Evolutionary conservation across 1,140 invertebrate species (phyloP).

Genomic region (Eupristina koningsbergeri): DNA sequence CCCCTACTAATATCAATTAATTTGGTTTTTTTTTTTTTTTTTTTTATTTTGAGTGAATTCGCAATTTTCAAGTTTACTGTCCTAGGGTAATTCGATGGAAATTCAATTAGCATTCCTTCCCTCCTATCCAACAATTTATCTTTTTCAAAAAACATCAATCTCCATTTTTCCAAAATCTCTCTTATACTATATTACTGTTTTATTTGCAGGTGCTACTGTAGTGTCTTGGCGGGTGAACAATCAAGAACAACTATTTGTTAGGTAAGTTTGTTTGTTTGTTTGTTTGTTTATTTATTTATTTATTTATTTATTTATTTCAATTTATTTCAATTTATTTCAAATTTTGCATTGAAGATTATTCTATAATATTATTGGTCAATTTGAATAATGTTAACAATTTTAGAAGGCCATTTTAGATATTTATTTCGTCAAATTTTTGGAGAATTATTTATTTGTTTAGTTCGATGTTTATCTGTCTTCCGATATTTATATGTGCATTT

Average conservation of each 20-base stretch:
- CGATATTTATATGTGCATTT: no score
- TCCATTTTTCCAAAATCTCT: neutral
- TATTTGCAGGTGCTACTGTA: slow-evolving; percentile 88
- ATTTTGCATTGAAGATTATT: no score
- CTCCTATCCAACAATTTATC: neutral
- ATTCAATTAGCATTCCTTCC: neutral
- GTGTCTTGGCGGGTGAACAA: slow-evolving; percentile 96
- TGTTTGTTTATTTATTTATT: no score
- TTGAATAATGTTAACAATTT: no score
- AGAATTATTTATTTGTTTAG: no score
- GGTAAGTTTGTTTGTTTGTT: slow-evolving; percentile 75
- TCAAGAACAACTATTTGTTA: slow-evolving; percentile 94
- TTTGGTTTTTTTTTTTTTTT: no score
- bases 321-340: no score
- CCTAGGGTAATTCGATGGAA: neutral
- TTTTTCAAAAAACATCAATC: neutral
- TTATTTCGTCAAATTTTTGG: no score
- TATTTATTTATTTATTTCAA: neutral
- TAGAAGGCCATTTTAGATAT: no score
- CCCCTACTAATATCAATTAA: neutral
- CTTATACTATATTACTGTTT: neutral
- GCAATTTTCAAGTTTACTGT: neutral
- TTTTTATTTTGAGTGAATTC: neutral
- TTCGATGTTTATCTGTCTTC: no score
- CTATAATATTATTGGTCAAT: no score